These are phyloP conservation scores for Temnothorax longispinosus DNA, from an alignment of 1,140 invertebrate species.

Conservation along the genomic window DNA sequence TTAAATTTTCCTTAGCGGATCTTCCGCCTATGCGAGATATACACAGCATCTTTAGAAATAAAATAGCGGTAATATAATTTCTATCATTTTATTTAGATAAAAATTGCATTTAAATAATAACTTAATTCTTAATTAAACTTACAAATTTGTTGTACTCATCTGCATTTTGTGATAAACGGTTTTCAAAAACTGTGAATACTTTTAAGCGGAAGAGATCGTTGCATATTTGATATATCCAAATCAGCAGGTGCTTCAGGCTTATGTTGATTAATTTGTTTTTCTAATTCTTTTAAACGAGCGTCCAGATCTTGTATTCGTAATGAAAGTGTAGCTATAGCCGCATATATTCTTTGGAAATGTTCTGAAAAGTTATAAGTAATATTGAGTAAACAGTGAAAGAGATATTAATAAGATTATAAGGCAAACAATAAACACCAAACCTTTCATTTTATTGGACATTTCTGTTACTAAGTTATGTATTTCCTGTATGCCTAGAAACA, in stretches of 20 bases:
- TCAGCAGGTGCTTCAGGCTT: neutral
- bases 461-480: no score
- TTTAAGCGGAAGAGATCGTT: slow-evolving; percentile 5
- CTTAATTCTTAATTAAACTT: neutral
- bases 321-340: neutral
- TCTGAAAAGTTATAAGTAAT: neutral
- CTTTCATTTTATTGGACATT: no score
- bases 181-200: slow-evolving; percentile 24
- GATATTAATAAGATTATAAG: no score
- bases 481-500: no score
- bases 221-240: neutral
- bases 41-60: neutral
- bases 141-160: slow-evolving; percentile 18
- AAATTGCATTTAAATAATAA: no score
- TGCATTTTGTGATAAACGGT: slow-evolving; percentile 6
- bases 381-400: neutral
- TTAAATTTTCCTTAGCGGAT: slow-evolving; percentile 24
- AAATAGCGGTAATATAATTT: neutral
- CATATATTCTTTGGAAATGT: neutral
- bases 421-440: no score
- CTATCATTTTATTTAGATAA: no score
- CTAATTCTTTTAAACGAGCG: neutral
- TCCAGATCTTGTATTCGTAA: neutral
- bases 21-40: slow-evolving; percentile 31
- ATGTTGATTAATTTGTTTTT: slow-evolving; percentile 6